A percentile compares a stretch with the other conserved stretches of the same genome.
Evolutionary conservation across 2,797 vertebrate genomes (phyloP).

Genomic region (Danionella dracula): DNA sequence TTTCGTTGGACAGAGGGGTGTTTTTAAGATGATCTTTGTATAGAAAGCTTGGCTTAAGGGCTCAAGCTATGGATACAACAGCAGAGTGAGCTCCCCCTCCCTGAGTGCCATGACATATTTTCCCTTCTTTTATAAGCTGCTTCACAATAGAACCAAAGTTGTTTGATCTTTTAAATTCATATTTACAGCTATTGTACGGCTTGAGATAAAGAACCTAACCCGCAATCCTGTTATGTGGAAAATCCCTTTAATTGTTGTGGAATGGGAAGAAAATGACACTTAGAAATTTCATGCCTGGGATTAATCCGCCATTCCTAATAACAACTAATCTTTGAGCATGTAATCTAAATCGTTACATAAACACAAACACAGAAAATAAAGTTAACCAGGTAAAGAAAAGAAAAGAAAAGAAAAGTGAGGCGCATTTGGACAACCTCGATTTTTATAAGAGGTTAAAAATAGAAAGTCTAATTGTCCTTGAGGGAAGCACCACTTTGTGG

Average conservation of each 20-base stretch:
- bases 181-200: constrained; percentile 67
- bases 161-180: constrained; percentile 69
- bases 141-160: constrained; percentile 63
- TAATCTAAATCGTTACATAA: constrained; percentile 59
- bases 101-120: constrained; percentile 30
- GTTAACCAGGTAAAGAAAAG: constrained; percentile 28
- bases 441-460: constrained; percentile 52
- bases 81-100: constrained; percentile 11
- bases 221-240: constrained; percentile 63
- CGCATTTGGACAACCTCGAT: constrained; percentile 31
- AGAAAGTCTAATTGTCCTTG: constrained; percentile 57
- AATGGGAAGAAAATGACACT: constrained; percentile 54
- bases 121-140: constrained; percentile 56
- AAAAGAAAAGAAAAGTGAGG: constrained; percentile 24
- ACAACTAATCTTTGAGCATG: constrained; percentile 64
- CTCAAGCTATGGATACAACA: constrained; percentile 45
- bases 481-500: constrained; percentile 49
- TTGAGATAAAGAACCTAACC: constrained; percentile 65
- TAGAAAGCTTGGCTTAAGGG: constrained; percentile 42
- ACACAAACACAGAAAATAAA: constrained; percentile 52
- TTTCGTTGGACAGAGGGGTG: constrained; percentile 8
- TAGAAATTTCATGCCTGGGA: constrained; percentile 69
- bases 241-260: constrained; percentile 65
- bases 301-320: constrained; percentile 66
- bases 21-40: constrained; percentile 28